Base-by-base conservation (phyloP, 2,888 invertebrate genomes). In the Lottia scabra region DNA sequence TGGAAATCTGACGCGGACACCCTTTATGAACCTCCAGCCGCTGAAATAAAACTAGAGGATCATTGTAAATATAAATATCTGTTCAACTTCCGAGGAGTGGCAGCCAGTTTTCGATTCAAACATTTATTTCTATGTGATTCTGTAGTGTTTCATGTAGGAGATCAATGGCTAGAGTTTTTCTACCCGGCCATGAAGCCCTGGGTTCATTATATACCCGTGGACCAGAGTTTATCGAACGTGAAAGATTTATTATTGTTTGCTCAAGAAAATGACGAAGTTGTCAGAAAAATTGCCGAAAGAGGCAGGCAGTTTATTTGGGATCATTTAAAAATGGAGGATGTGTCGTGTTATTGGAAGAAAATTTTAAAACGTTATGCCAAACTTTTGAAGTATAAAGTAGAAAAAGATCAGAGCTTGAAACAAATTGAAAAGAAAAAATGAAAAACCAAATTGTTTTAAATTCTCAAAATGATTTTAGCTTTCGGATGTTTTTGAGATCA, bases 1-100 rank as follows among this genome's bases (percentile, higher is more conserved):
- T 99, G 98, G 98, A 98, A 96, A 90, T 97, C 97, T 6, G 94
- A 95, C 78, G 93, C 92, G 83, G 98, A 98, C 86, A 98, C 98
- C 0, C 91, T 98, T 13, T 92, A 94, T 85, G 93, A 92, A 16
- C 92, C 94, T 30, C 95, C 98, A 67, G 98, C 97, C 0, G 85
- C 92, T 71, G 98, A 98, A 91, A 94, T 96, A 0, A 92, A 94
- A 0, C 93, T 99, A 80, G 96, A 96, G 90, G 94, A 95, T 15
- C 98, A 98, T 89, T 99, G 98, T 90, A 82, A 88, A 70, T 91
- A 90, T 82, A 93, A 93, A 89, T 98, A 96, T 89, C 91, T 98
- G 62, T 98, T 98, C 87, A 99, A 99, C 91, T 98, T 96, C 87
- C 93, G 98, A 79, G 98, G 98, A 2, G 98, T 99, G 0, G 98